Evolutionary conservation across 92 coral and sea anemone species (phyloP).

Genomic region (Diadumene lineata): DNA sequence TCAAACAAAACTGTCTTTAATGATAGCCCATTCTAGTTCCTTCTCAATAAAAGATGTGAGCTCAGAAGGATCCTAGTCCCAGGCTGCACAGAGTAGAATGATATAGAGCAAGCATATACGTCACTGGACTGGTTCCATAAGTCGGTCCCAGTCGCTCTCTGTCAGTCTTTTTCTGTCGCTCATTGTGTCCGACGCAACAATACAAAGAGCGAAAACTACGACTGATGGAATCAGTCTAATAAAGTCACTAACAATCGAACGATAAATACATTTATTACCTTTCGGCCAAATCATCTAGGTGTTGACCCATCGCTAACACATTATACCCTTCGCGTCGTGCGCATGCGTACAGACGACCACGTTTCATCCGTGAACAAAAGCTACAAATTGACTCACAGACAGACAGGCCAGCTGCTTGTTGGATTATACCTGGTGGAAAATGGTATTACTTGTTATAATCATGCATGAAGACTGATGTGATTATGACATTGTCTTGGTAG

Average conservation of each 20-base stretch:
- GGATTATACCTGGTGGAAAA: slow-evolving; percentile 93
- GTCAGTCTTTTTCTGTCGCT: too few species aligned
- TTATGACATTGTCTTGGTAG: too few species aligned
- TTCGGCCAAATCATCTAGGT: slow-evolving; percentile 95
- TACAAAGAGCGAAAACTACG: neutral
- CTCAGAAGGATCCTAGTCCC: neutral
- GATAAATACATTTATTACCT: slow-evolving; percentile 44
- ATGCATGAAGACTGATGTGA: neutral
- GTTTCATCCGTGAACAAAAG: slow-evolving; percentile 99
- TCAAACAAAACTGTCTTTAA: slow-evolving; percentile 1
- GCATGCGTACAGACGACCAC: slow-evolving; percentile 99
- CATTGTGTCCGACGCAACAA: neutral
- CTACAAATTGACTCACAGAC: slow-evolving; percentile 98
- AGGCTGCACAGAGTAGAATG: too few species aligned
- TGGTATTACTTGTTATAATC: too few species aligned
- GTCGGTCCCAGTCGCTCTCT: too few species aligned
- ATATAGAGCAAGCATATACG: too few species aligned
- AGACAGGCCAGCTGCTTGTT: slow-evolving; percentile 88
- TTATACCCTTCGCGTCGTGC: slow-evolving; percentile 96
- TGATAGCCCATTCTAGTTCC: neutral
- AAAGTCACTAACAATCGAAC: neutral
- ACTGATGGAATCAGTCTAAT: too few species aligned
- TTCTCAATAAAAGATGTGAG: neutral
- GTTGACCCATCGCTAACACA: slow-evolving; percentile 98
- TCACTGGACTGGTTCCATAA: too few species aligned